phyloP scores from a whole-genome alignment of 2,113 vertebrate species.

The Regulus satrapa region DNA sequence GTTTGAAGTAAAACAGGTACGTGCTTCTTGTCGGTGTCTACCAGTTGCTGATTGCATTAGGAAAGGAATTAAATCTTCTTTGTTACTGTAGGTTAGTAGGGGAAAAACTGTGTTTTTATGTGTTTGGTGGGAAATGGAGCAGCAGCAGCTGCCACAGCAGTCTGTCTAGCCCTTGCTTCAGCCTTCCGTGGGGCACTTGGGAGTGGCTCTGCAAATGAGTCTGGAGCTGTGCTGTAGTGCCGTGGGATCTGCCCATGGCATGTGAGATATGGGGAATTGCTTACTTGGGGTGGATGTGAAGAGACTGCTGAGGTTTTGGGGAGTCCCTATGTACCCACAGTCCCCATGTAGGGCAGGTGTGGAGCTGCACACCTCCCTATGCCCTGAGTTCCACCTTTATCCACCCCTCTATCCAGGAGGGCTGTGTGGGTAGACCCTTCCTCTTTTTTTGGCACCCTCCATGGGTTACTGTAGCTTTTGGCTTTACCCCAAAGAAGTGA shows the following conservation, averaged over 20 bases:
- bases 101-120: background rate
- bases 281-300: background rate
- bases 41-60: background rate
- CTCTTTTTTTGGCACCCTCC: background rate
- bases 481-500: background rate
- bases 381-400: background rate
- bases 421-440: background rate
- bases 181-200: background rate
- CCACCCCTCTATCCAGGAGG: background rate
- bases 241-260: rapidly evolving
- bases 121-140: background rate
- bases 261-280: too few species aligned
- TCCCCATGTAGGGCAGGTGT: background rate
- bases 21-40: background rate
- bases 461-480: background rate
- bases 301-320: background rate
- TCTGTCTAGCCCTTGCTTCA: background rate
- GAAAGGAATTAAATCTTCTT: background rate
- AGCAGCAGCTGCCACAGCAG: background rate
- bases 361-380: rapidly evolving
- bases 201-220: background rate
- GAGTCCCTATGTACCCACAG: too few species aligned
- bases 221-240: background rate
- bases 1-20: background rate
- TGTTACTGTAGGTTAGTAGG: background rate